Evolutionary conservation across 2,113 vertebrate species (phyloP), one percentile per base, ranked within the genome.

Genomic region (Neodontobutis hainanensis): DNA sequence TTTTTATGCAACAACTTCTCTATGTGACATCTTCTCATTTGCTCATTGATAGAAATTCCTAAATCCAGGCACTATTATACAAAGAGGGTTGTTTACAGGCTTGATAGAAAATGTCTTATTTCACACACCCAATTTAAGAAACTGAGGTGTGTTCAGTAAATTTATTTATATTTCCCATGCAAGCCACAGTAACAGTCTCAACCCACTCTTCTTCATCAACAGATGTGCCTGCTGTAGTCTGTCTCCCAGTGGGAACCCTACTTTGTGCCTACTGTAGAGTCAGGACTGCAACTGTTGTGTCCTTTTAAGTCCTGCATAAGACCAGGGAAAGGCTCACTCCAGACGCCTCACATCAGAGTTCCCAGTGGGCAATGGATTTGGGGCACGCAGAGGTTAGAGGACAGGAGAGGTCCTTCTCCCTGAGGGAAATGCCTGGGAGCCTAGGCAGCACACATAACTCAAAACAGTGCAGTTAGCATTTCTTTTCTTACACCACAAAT

Each of bases 281-380:
- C 81, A 66, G 82, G 73, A 84, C 81, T 35, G 58, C 86, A 84
- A 87, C 70, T 71, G 85, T 85, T 75, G 81, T 86, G 84, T 82
- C 85, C 82, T 90, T 90, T 87, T 87, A 87, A 85, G 86, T 85
- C 85, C 78, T 58, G 73, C 36, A 69, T 70, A 67, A 75, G 83
- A 74, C 72, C 11, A 85, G 86, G 85, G 82, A 85, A 88, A 83
- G 80, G 73, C 79, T 71, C 27, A 65, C 14, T 61, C 62, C 82
- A 86, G 83, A 84, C 73, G 76, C 80, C 72, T 79, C 75, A 57
- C 83, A 61, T 78, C 82, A 81, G 81, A 75, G 75, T 85, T 91
- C 87, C 87, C 92, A 91, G 81, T 80, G 79, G 87, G 82, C 77
- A 69, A 75, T 77, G 80, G 83, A 91, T 89, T 85, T 87, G 82